A percentile compares a stretch with the other conserved stretches of the same genome.
phyloP scores from a whole-genome alignment of 92 coral and sea anemone genomes.

The Meandrina meandrites region DNA sequence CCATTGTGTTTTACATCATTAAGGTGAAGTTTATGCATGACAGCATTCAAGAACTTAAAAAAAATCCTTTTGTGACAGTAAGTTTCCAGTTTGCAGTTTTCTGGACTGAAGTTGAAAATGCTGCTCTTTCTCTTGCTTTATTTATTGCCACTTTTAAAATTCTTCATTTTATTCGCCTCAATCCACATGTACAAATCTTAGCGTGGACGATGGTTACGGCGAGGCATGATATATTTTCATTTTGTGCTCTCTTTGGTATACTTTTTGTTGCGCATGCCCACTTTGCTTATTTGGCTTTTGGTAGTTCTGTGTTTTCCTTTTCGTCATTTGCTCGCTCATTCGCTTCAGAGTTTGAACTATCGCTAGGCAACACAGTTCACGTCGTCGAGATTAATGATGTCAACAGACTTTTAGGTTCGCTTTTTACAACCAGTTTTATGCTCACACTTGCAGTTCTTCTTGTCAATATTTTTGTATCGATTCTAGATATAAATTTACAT shows the following conservation, averaged over 20 bases:
- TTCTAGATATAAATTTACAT: constrained; percentile 39
- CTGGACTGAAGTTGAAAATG: constrained; percentile 46
- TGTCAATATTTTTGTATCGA: constrained; percentile 46
- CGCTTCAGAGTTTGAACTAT: constrained; percentile 43
- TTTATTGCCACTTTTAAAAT: constrained; percentile 48
- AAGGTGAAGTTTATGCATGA: constrained; percentile 43
- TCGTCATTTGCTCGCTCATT: constrained; percentile 31
- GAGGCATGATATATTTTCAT: constrained; percentile 30
- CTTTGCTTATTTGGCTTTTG: constrained; percentile 37
- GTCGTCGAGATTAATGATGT: constrained; percentile 21
- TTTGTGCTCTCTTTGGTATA: constrained; percentile 17
- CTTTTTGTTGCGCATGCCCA: constrained; percentile 46
- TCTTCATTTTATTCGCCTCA: constrained; percentile 46
- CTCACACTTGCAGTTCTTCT: constrained; percentile 43
- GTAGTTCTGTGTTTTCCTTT: constrained; percentile 29
- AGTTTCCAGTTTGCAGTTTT: constrained; percentile 50
- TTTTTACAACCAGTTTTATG: constrained; percentile 44
- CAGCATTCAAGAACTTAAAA: constrained; percentile 19
- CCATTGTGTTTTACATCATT: constrained; percentile 45
- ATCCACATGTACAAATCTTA: constrained; percentile 49
- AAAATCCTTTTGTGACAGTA: constrained; percentile 49
- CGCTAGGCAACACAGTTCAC: constrained; percentile 46
- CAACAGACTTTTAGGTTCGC: constrained; percentile 16
- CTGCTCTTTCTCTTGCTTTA: constrained; percentile 46
- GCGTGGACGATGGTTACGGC: constrained; percentile 44